Evolutionary conservation across 1,140 invertebrate species (phyloP), one percentile per base, ranked within the genome.

Genomic region (Conopomorpha cramerella): DNA sequence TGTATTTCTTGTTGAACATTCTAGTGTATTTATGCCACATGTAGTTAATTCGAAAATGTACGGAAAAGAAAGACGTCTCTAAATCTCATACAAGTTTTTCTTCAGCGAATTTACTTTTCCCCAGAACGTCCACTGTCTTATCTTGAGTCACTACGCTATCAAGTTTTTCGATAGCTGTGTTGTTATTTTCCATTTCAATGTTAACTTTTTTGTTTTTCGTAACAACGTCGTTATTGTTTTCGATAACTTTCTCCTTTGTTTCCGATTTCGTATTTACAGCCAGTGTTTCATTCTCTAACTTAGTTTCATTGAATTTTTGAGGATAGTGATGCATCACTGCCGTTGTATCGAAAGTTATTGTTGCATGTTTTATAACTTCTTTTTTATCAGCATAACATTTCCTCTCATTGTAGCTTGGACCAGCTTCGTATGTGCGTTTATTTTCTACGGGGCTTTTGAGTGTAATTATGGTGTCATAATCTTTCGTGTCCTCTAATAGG

Each of bases 11-110:
- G n/a, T n/a, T n/a, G n/a, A n/a, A n/a, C n/a, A n/a, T n/a, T n/a
- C n/a, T n/a, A n/a, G n/a, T n/a, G n/a, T n/a, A n/a, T n/a, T n/a
- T n/a, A 36, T 60, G 49, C 61, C 61, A 65, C 14, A 56, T 38
- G 35, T 55, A 55, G 39, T 43, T 50, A 18, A 59, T 44, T 34
- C 49, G 45, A 45, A 66, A 66, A 39, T 58, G 50, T 40, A 60
- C 43, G 37, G 59, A 59, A 61, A 61, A 62, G 37, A 53, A 57
- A 26, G 37, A 39, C 39, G 42, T 49, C 46, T 55, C 60, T 53
- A 57, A 66, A 46, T 52, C 57, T 72, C 71, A 76, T 70, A 76
- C 67, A 48, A 76, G 62, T 29, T 76, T 76, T 41, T 76, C 71
- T 51, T 76, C 71, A 12, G 71, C 53, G 41, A 76, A 76, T 42